These are phyloP conservation scores for Paralichthys olivaceus DNA, from an alignment of 2,113 vertebrate species.

Conservation along the genomic window DNA sequence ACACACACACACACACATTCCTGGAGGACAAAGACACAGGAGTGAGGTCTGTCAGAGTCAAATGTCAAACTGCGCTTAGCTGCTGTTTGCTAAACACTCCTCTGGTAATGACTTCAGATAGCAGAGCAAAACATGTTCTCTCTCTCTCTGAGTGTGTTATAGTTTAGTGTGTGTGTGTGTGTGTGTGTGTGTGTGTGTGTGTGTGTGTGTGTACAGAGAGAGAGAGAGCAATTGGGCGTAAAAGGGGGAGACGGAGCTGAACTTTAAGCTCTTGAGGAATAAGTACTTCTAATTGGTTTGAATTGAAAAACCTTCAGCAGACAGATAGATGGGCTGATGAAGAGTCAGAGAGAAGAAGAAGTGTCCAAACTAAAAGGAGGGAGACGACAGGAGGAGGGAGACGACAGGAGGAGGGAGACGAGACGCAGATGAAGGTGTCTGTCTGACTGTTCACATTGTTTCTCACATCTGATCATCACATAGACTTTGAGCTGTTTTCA, in stretches of 20 bases:
- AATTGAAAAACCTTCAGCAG: conserved; percentile 55
- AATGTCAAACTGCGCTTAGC: conserved; percentile 75
- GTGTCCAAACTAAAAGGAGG: neutral
- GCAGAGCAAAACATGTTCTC: conserved; percentile 44
- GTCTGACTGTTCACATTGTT: no score
- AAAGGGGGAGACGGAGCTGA: conserved; percentile 43
- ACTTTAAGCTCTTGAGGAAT: conserved; percentile 60
- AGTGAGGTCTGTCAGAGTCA: conserved; percentile 66
- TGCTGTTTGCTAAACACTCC: conserved; percentile 76
- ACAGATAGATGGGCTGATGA: neutral
- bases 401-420: no score
- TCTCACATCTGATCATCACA: no score
- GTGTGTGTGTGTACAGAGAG: neutral
- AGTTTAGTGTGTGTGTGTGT: conserved; percentile 18
- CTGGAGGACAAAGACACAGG: conserved; percentile 52
- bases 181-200: conserved; percentile 16
- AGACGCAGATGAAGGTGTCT: no score
- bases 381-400: neutral
- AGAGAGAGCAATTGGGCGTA: conserved; percentile 43
- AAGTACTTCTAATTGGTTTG: conserved; percentile 65
- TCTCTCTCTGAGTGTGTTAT: conserved; percentile 13
- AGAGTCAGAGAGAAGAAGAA: neutral
- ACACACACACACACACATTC: conserved; percentile 49
- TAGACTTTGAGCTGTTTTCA: no score
- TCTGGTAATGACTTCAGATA: conserved; percentile 72